Conservation (phyloP, 1,140 invertebrate genomes). For the Drosophila obscura region DNA sequence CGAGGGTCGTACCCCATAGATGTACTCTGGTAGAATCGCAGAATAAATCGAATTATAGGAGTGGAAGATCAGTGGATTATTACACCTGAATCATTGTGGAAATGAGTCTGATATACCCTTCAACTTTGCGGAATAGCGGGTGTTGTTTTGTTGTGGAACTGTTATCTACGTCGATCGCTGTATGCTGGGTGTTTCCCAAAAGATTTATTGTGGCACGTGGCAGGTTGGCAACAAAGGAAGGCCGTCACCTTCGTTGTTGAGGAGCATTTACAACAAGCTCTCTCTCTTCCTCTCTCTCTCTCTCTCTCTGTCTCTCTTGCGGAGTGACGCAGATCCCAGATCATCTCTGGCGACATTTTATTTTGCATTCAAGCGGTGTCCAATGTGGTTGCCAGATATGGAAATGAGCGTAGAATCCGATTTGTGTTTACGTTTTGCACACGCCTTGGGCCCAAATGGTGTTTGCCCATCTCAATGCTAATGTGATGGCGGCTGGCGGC, state of each 20-base stretch:
- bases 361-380: not conserved
- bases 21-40: too few species aligned
- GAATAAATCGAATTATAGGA: too few species aligned
- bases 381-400: not conserved
- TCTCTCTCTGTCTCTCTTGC: too few species aligned
- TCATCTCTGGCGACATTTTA: not conserved
- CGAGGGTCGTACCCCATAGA: too few species aligned
- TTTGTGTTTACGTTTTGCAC: conserved; percentile 47
- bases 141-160: conserved; percentile 20
- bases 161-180: conserved; percentile 31
- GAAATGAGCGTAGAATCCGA: too few species aligned
- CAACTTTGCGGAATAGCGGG: not conserved
- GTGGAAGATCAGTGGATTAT: too few species aligned
- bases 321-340: conserved; percentile 33
- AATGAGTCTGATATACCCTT: too few species aligned
- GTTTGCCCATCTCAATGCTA: conserved; percentile 38
- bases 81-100: too few species aligned
- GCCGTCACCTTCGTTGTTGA: not conserved
- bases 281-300: too few species aligned
- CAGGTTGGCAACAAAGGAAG: not conserved
- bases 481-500: conserved; percentile 7
- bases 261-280: conserved; percentile 3
- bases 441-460: conserved; percentile 35
- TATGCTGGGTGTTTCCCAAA: conserved; percentile 46
- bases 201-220: conserved; percentile 20